Evolutionary conservation across 2,113 vertebrate genomes (phyloP), one percentile per base, ranked within the genome.

Genomic region (Cinclus mexicanus): DNA sequence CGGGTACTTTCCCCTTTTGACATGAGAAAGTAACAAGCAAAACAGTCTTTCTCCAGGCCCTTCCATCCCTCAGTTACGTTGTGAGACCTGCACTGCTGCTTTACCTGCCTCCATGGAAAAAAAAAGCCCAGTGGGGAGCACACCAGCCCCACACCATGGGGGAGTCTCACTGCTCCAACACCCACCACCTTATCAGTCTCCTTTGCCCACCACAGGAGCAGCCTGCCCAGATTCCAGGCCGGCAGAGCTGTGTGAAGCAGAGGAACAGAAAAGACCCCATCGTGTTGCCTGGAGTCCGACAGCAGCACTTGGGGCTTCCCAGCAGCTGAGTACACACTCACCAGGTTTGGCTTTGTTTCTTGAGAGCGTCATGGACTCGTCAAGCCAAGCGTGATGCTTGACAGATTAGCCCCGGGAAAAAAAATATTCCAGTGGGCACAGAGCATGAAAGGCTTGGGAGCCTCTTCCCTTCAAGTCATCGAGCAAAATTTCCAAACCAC

Each of bases 401-500:
- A 19, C 52, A 44, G 61, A 91, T 87, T 75, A 82, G 81, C 84
- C 69, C 18, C 3, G 0, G 70, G 39, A 14, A 72, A 80, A 68
- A 80, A 76, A 76, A 25, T 77, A 83, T 67, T 93, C 71, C 72
- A 80, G 26, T 1, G 14, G 92, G 76, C 85, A 81, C 33, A 86
- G 79, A 52, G 76, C 86, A 76, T 87, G 74, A 92, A 93, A 91
- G n/a, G 91, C 78, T 83, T 3, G 1, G 69, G 83, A 87, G 64
- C 56, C 61, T 92, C 85, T 95, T 94, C 65, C 85, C 88, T 90
- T 56, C 14, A 6, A 96, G 44, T 70, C 44, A 80, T 9, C 78
- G 90, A 92, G 90, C 83, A 89, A 96, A 87, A 79, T 95, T 94
- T 89, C 79, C 88, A 83, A 87, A 93, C 18, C 69, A 75, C 60